Evolutionary conservation across 1,140 invertebrate species (phyloP).

Genomic region (Diabrotica undecimpunctata): DNA sequence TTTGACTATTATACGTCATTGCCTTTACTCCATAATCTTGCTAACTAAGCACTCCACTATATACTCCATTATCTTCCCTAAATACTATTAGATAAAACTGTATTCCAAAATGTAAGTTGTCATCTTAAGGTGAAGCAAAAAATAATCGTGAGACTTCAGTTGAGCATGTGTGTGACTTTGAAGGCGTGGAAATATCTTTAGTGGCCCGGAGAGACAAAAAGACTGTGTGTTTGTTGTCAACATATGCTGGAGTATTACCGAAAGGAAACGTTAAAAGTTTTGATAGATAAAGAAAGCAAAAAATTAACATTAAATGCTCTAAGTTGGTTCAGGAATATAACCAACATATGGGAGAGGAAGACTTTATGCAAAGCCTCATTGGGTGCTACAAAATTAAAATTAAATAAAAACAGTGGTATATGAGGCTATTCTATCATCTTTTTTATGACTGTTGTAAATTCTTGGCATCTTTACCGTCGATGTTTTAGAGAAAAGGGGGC

Average conservation of each 20-base stretch:
- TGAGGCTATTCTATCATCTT: conserved; percentile 32
- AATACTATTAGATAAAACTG: neutral
- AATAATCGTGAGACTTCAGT: conserved; percentile 15
- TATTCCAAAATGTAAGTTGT: conserved; percentile 8
- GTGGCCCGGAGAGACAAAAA: conserved; percentile 23
- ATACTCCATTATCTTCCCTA: no score
- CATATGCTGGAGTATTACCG: conserved; percentile 9
- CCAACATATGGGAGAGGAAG: conserved; percentile 38
- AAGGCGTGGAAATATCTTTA: no score
- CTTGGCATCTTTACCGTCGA: conserved; percentile 18
- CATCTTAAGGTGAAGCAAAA: conserved; percentile 10
- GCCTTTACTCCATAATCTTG: no score
- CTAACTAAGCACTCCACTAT: no score
- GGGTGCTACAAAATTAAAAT: no score
- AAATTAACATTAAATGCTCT: no score
- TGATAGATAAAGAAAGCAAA: no score
- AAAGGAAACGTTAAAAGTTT: neutral
- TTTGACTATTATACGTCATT: no score
- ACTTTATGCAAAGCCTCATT: conserved; percentile 43
- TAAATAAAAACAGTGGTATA: no score
- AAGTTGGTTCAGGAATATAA: no score
- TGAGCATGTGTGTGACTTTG: no score
- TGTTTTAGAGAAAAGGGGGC: neutral
- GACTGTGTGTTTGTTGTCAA: conserved; percentile 11
- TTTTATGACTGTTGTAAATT: conserved; percentile 27